phyloP scores from a whole-genome alignment of 2,113 vertebrate genomes.

The Apeltes quadracus region DNA sequence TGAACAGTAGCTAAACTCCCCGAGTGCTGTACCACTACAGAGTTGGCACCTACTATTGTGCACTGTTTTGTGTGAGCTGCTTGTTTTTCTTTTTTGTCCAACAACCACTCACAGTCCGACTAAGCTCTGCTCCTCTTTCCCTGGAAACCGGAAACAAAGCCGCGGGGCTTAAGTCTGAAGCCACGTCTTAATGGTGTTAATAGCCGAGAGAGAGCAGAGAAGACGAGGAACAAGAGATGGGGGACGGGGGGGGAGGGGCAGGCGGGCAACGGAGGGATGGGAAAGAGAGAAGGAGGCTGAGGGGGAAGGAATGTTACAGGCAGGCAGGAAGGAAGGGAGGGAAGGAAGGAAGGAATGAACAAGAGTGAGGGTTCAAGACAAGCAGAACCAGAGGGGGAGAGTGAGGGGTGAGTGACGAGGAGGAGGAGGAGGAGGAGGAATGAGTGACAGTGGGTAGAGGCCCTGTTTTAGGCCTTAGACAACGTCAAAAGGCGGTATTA shows the following conservation, averaged over 20 bases:
- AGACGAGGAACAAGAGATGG: not conserved
- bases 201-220: constrained; percentile 32
- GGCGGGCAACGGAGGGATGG: constrained; percentile 12
- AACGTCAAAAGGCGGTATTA: constrained; percentile 47
- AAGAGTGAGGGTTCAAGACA: constrained; percentile 33
- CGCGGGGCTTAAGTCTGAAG: constrained; percentile 48
- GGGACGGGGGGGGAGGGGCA: not conserved
- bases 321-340: constrained; percentile 36
- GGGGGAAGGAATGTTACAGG: constrained; percentile 39
- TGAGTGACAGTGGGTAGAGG: constrained; percentile 50
- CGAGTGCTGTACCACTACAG: constrained; percentile 32
- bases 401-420: constrained; percentile 11
- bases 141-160: constrained; percentile 65
- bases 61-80: constrained; percentile 48
- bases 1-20: constrained; percentile 35
- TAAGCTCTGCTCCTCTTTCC: constrained; percentile 59
- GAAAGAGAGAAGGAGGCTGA: constrained; percentile 32
- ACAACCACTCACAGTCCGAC: constrained; percentile 55
- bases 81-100: constrained; percentile 42
- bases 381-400: constrained; percentile 35
- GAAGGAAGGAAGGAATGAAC: constrained; percentile 21
- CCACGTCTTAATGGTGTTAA: constrained; percentile 65
- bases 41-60: constrained; percentile 54
- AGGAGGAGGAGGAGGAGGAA: not conserved
- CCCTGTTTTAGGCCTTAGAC: constrained; percentile 49